Percentiles rank a stretch among this genome's conserved stretches.
phyloP scores from a whole-genome alignment of 1,140 invertebrate genomes.

The Leptinotarsa lineolata region DNA sequence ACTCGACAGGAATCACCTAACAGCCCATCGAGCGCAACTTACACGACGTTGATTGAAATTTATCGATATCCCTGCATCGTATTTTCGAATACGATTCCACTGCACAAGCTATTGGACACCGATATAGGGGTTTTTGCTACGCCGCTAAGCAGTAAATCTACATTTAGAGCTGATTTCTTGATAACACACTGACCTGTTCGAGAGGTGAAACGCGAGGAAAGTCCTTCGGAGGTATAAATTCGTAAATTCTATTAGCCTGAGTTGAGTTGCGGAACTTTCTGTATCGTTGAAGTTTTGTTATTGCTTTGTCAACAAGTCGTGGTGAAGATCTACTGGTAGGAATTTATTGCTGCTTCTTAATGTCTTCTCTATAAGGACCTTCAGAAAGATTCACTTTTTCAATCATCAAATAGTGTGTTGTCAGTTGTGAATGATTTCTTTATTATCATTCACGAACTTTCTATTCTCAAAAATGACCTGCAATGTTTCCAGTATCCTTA shows the following conservation, averaged over 20 bases:
- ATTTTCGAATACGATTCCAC: slow-evolving; percentile 25
- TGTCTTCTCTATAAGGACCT: too few relatives aligned
- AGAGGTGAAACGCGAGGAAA: background rate
- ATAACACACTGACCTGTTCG: slow-evolving; percentile 19
- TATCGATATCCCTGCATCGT: slow-evolving; percentile 31
- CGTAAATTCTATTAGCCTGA: background rate
- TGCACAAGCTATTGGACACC: slow-evolving; percentile 32
- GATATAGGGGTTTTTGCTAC: slow-evolving; percentile 23
- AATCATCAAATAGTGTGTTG: too few relatives aligned
- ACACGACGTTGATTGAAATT: slow-evolving; percentile 39
- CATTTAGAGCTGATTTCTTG: slow-evolving; percentile 33
- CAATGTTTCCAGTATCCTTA: too few relatives aligned
- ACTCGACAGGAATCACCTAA: slow-evolving; percentile 28
- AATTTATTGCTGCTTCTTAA: too few relatives aligned
- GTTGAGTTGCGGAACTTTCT: background rate
- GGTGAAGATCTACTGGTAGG: too few relatives aligned
- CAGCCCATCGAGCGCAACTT: slow-evolving; percentile 37
- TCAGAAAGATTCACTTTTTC: too few relatives aligned
- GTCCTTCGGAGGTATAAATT: background rate
- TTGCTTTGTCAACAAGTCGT: too few relatives aligned
- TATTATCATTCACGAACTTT: too few relatives aligned
- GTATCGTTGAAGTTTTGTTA: too few relatives aligned
- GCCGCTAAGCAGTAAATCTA: slow-evolving; percentile 28
- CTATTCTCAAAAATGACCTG: too few relatives aligned
- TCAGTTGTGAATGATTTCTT: too few relatives aligned